These are phyloP conservation scores for Zaprionus camerounensis DNA, from an alignment of 1,140 invertebrate genomes.

Conservation along the genomic window DNA sequence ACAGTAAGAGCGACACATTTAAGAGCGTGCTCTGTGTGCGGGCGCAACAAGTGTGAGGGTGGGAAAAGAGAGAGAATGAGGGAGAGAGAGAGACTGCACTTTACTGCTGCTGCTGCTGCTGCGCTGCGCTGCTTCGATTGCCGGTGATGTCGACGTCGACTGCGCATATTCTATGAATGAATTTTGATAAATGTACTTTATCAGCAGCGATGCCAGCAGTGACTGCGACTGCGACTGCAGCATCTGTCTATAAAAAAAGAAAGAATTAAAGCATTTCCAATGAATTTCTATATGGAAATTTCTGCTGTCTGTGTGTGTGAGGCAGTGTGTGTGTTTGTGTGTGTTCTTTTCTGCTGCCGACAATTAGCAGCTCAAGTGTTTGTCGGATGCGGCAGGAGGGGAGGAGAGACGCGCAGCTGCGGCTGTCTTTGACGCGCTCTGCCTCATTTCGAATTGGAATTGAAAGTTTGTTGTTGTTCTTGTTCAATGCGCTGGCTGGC, in stretches of 20 bases:
- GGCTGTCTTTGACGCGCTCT: constrained; percentile 77
- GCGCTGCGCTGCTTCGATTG: constrained; percentile 24
- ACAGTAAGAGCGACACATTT: constrained; percentile 27
- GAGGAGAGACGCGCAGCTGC: constrained; percentile 20
- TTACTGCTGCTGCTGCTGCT: constrained; percentile 26
- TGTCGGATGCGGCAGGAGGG: constrained; percentile 36
- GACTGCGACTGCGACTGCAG: constrained; percentile 24
- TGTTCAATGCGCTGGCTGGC: constrained; percentile 20
- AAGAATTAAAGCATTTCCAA: constrained; percentile 40
- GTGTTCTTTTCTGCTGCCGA: constrained; percentile 61
- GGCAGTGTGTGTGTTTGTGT: constrained; percentile 32
- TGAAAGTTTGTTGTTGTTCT: constrained; percentile 64
- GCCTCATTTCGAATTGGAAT: constrained; percentile 79
- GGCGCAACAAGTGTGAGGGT: constrained; percentile 51
- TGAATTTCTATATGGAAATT: constrained; percentile 69
- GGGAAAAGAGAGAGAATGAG: background rate
- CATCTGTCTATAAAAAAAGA: constrained; percentile 39
- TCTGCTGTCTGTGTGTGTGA: constrained; percentile 25
- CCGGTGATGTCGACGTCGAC: constrained; percentile 37
- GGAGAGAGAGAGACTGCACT: constrained; percentile 26
- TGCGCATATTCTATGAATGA: constrained; percentile 65
- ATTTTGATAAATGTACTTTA: constrained; percentile 81
- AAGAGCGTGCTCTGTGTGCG: constrained; percentile 51
- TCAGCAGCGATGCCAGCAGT: constrained; percentile 49
- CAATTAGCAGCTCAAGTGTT: constrained; percentile 80